phyloP scores from a whole-genome alignment of 2,888 invertebrate genomes.

The Portevinia maculata region DNA sequence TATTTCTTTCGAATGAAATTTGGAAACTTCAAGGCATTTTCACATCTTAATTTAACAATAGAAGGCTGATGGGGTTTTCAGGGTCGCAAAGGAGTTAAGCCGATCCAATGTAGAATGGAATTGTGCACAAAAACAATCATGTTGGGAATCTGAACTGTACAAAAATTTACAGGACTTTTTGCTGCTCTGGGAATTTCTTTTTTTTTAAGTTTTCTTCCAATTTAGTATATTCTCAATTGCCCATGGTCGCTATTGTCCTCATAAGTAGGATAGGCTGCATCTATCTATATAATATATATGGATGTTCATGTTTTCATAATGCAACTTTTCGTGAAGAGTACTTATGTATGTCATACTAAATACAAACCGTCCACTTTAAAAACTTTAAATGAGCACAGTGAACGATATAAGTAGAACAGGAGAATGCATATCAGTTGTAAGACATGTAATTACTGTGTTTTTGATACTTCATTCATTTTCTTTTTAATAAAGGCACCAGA shows the following conservation, averaged over 20 bases:
- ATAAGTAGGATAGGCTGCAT: slow-evolving; percentile 56
- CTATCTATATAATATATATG: slow-evolving; percentile 59
- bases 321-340: slow-evolving; percentile 51
- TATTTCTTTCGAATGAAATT: too few species aligned
- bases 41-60: too few species aligned
- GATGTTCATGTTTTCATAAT: slow-evolving; percentile 65
- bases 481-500: slow-evolving; percentile 11
- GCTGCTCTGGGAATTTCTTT: too few species aligned
- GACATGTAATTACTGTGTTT: slow-evolving; percentile 5
- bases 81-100: too few species aligned
- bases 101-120: too few species aligned
- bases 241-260: slow-evolving; percentile 45
- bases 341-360: slow-evolving; percentile 41
- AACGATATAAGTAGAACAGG: slow-evolving; percentile 53
- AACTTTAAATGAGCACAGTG: slow-evolving; percentile 70
- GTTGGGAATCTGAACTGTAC: too few species aligned
- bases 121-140: too few species aligned
- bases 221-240: not conserved
- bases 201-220: too few species aligned
- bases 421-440: slow-evolving; percentile 47
- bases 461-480: slow-evolving; percentile 20
- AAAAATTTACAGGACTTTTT: too few species aligned
- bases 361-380: slow-evolving; percentile 46
- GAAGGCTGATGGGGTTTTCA: too few species aligned
- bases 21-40: too few species aligned